These are phyloP conservation scores for Oxygymnocypris stewartii DNA, from an alignment of 2,113 vertebrate genomes.

Conservation along the genomic window DNA sequence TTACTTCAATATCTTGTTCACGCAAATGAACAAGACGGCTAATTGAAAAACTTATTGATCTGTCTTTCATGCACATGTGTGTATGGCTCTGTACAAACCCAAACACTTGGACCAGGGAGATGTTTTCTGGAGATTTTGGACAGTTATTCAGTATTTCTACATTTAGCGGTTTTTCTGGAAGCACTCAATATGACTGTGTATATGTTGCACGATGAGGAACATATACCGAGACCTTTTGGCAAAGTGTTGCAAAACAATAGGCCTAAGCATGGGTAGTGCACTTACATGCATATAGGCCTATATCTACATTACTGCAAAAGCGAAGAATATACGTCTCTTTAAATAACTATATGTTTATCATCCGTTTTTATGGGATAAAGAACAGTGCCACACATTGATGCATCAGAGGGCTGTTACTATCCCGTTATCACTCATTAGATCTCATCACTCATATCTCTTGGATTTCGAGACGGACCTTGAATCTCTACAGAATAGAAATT, in stretches of 20 bases:
- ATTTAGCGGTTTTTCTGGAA: neutral
- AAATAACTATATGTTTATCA: neutral
- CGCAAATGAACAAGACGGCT: neutral
- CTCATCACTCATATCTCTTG: too few species aligned
- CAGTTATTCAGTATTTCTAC: neutral
- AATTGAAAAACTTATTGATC: neutral
- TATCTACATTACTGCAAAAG: neutral
- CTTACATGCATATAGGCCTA: too few species aligned
- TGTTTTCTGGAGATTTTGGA: neutral
- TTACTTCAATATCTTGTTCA: neutral
- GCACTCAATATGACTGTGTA: neutral
- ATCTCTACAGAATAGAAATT: neutral
- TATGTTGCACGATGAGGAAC: neutral
- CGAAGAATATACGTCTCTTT: neutral
- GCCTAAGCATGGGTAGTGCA: too few species aligned
- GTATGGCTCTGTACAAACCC: neutral
- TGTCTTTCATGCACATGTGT: neutral
- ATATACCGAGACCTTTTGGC: neutral
- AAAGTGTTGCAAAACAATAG: neutral
- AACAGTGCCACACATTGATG: neutral
- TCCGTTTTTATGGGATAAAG: neutral
- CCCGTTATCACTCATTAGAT: neutral
- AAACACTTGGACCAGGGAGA: neutral
- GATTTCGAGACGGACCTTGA: neutral
- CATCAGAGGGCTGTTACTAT: neutral